A percentile compares a stretch with the other conserved stretches of the same genome.
Conservation (phyloP, 2,113 vertebrate species). For the Uropsilus gracilis region DNA sequence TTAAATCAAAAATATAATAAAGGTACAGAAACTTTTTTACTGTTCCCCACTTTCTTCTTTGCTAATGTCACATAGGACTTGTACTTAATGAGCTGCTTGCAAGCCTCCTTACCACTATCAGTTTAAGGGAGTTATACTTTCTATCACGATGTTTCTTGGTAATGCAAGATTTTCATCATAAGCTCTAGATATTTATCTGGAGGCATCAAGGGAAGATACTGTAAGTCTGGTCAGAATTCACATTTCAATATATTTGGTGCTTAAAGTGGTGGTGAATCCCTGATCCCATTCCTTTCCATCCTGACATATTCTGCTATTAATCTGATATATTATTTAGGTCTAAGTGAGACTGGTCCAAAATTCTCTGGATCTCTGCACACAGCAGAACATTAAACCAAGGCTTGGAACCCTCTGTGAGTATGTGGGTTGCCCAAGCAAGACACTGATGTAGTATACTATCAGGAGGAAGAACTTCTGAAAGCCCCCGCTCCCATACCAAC, state of each 20-base stretch:
- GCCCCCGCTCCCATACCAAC: not conserved
- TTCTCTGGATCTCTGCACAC: not conserved
- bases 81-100: not conserved
- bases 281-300: not conserved
- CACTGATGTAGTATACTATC: not conserved
- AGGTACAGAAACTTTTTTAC: not conserved
- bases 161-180: not conserved
- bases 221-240: not conserved
- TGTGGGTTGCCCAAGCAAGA: rapidly evolving
- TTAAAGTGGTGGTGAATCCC: not conserved
- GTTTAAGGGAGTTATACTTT: not conserved
- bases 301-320: not conserved
- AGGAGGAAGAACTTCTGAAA: not conserved
- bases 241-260: not conserved
- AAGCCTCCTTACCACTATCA: not conserved
- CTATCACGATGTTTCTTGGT: not conserved
- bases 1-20: slow-evolving; percentile 68
- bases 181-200: not conserved
- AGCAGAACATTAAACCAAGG: not conserved
- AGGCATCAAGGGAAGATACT: not conserved
- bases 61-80: slow-evolving; percentile 20
- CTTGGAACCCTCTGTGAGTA: not conserved
- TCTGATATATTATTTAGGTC: not conserved
- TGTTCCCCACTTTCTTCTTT: slow-evolving; percentile 43
- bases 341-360: not conserved